Percentiles rank a stretch among this genome's conserved stretches.
phyloP scores from a whole-genome alignment of 2,888 invertebrate species.

The Pristionchus fissidentatus region DNA sequence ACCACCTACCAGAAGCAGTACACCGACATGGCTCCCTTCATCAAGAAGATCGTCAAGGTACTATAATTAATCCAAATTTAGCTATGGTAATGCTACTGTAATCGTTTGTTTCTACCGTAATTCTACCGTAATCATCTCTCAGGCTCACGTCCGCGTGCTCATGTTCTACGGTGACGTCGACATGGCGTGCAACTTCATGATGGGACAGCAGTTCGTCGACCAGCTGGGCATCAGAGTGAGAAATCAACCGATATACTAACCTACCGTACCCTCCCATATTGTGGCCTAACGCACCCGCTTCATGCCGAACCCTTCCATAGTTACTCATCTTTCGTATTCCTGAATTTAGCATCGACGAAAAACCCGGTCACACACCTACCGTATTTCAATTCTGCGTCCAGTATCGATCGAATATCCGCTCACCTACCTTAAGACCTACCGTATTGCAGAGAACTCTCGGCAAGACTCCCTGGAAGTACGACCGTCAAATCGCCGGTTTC shows the following conservation, averaged over 20 bases:
- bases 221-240: slow-evolving; percentile 63
- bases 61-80: no score
- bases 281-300: no score
- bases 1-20: slow-evolving; percentile 72
- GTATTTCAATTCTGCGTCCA: no score
- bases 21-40: slow-evolving; percentile 71
- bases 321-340: no score
- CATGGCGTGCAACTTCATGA: slow-evolving; percentile 72
- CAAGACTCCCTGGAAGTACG: slow-evolving; percentile 75
- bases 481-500: slow-evolving; percentile 76
- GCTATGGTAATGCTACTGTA: no score
- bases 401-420: no score
- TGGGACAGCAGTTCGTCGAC: slow-evolving; percentile 73
- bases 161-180: slow-evolving; percentile 74
- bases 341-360: no score
- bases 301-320: no score
- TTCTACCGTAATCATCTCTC: slow-evolving; percentile 50
- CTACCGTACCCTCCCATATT: no score
- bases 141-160: slow-evolving; percentile 71
- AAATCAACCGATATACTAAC: not conserved
- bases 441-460: slow-evolving; percentile 65
- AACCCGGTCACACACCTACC: no score
- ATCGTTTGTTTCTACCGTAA: not conserved
- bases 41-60: slow-evolving; percentile 60
- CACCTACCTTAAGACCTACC: no score